Percentiles rank a stretch among this genome's conserved stretches.
Conservation (phyloP, 2,888 invertebrate genomes). For the Crocallis elinguaria region DNA sequence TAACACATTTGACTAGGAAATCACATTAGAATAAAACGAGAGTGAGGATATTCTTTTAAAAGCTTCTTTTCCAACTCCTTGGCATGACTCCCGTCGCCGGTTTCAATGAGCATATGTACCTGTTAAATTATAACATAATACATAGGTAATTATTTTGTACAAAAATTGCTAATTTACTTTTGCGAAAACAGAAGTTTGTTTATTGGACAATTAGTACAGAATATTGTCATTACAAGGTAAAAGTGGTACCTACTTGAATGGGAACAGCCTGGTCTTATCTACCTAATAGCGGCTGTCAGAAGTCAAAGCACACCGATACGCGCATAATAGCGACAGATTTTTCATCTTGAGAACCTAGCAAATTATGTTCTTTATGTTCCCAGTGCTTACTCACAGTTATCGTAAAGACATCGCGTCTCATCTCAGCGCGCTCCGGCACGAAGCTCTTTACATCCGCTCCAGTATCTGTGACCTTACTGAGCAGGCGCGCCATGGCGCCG, state of each 20-base stretch:
- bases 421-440: slow-evolving; percentile 96
- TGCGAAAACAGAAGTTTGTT: no score
- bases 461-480: slow-evolving; percentile 86
- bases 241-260: no score
- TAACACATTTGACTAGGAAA: neutral
- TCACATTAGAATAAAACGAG: slow-evolving; percentile 48
- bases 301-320: no score
- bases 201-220: no score
- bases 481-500: slow-evolving; percentile 92
- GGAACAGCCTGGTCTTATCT: no score
- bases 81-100: slow-evolving; percentile 51
- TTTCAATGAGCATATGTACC: slow-evolving; percentile 60
- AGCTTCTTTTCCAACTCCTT: slow-evolving; percentile 58
- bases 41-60: slow-evolving; percentile 53
- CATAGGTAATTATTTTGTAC: neutral
- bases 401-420: slow-evolving; percentile 90
- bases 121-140: slow-evolving; percentile 26
- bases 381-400: slow-evolving; percentile 46
- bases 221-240: no score
- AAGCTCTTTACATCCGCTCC: slow-evolving; percentile 96
- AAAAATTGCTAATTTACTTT: no score
- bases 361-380: no score
- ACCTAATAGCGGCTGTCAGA: no score
- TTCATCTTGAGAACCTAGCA: no score
- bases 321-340: no score